Evolutionary conservation across 2,888 invertebrate species (phyloP).

Genomic region (Acanthoscelides obtectus): DNA sequence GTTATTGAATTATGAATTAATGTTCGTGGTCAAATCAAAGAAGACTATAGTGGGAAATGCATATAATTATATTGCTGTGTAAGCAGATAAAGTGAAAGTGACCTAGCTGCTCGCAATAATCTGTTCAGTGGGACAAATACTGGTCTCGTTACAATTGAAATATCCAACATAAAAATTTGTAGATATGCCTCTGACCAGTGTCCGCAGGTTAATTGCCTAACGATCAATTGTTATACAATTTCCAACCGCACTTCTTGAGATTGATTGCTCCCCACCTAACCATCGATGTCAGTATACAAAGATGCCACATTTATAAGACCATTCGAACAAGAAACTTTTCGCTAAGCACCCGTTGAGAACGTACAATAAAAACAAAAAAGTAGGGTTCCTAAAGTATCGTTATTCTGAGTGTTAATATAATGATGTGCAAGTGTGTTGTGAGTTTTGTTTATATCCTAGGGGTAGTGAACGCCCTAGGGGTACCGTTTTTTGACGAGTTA

Average conservation of each 20-base stretch:
- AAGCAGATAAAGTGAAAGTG: no score
- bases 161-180: background rate
- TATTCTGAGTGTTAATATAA: background rate
- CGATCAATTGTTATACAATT: background rate
- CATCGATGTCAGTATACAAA: background rate
- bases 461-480: constrained; percentile 5
- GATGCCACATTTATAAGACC: background rate
- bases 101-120: no score
- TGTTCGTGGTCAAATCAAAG: no score
- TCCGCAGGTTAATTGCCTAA: background rate
- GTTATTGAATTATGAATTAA: no score
- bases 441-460: constrained; percentile 2
- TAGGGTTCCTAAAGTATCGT: background rate
- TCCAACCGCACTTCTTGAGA: background rate
- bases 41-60: no score
- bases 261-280: background rate
- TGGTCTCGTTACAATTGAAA: background rate
- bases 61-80: no score
- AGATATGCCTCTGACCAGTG: background rate
- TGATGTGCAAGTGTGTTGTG: background rate
- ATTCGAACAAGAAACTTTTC: background rate
- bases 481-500: constrained; percentile 28
- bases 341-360: background rate
- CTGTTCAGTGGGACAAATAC: background rate
- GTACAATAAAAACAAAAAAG: background rate